Evolutionary conservation across 1,140 invertebrate genomes (phyloP), one percentile per base, ranked within the genome.

Genomic region (Megalonaias nervosa): DNA sequence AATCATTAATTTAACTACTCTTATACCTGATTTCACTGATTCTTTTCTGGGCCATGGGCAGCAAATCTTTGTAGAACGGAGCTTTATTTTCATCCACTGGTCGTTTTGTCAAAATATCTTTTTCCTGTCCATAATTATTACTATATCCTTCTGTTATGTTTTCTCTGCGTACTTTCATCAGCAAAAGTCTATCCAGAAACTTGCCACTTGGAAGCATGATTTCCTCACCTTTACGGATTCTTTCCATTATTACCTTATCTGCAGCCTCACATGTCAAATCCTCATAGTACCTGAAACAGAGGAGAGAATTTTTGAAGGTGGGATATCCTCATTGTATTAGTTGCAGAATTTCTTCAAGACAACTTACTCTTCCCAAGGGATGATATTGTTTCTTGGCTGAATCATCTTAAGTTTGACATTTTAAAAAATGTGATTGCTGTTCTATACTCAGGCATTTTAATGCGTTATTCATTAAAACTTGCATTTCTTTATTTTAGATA

Each of bases 181-280:
- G 80, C 19, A 91, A 70, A 4, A 91, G 69, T 64, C 89, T 71
- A 65, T 91, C 90, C 71, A 91, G 81, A 11, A 91, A 75, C 75
- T 91, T 91, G 2, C 90, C 90, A 78, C 82, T 88, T 12, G 87
- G 79, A n/a, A 90, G 77, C n/a, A 71, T 83, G 1, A 89, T 75
- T 74, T 85, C 84, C 62, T 87, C 87, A 12, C 83, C 82, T 17
- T 68, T 57, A 14, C 69, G 31, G 3, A 91, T 67, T 71, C 89
- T 75, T 11, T 74, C 19, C 38, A 75, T 48, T 23, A 91, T 83
- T 1, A 86, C 79, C 62, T 85, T 57, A 65, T 91, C 89, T 15
- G 85, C 83, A 16, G 82, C 82, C 15, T 70, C 17, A 77, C 87
- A 88, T 23, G 71, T 17, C n/a, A 91, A 71, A 69, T 91, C 86